A percentile compares a stretch with the other conserved stretches of the same genome.
Evolutionary conservation across 2,888 invertebrate species (phyloP).

Genomic region (Himalopsyche anomala): DNA sequence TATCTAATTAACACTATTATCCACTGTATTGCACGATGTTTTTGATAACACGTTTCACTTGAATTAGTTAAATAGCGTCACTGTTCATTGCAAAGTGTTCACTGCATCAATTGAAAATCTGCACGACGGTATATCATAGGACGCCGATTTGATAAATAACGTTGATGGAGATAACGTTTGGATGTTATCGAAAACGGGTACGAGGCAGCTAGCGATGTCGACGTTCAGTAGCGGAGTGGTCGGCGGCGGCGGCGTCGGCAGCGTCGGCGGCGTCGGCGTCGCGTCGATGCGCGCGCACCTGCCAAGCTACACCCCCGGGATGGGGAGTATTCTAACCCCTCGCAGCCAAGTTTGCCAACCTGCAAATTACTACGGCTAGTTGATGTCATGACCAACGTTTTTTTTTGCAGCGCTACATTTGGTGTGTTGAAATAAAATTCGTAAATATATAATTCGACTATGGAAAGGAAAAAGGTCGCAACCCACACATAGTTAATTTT

Average conservation of each 20-base stretch:
- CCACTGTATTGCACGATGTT: background rate
- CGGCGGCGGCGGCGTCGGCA: slow-evolving; percentile 48
- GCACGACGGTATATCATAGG: background rate
- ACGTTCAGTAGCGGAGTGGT: slow-evolving; percentile 6
- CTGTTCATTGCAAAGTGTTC: background rate
- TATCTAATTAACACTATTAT: background rate
- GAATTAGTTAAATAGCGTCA: background rate
- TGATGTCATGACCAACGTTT: too few relatives aligned
- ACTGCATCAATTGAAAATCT: too few relatives aligned
- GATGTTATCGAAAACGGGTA: background rate
- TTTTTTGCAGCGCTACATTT: too few relatives aligned
- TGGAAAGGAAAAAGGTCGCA: too few relatives aligned
- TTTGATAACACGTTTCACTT: background rate
- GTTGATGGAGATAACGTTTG: background rate
- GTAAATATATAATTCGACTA: too few relatives aligned
- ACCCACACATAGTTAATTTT: too few relatives aligned
- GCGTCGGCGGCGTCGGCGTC: slow-evolving; percentile 46
- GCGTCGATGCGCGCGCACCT: slow-evolving; percentile 37
- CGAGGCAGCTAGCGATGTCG: slow-evolving; percentile 7
- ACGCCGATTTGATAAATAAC: background rate
- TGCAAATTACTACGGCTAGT: background rate
- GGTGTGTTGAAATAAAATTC: too few relatives aligned
- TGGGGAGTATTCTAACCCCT: background rate
- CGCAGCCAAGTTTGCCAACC: background rate
- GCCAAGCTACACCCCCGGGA: slow-evolving; percentile 47